Evolutionary conservation across 1,140 invertebrate species (phyloP).

Genomic region (Pygmarrhopalites habei): DNA sequence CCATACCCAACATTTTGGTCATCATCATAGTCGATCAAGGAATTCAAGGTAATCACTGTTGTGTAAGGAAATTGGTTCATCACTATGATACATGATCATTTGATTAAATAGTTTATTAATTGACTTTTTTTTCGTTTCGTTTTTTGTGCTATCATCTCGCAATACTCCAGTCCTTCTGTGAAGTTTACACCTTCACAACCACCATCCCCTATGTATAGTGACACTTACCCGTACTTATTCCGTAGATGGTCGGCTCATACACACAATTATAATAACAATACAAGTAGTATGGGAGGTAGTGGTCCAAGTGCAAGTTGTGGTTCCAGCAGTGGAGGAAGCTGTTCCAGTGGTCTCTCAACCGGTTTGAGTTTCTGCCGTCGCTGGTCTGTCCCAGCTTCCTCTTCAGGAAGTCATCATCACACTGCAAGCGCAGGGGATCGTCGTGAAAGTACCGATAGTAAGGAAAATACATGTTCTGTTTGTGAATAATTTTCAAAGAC

Average conservation of each 20-base stretch:
- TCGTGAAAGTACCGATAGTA: too few species aligned
- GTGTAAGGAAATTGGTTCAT: neutral
- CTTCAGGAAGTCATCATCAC: slow-evolving; percentile 17
- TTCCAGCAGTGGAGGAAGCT: neutral
- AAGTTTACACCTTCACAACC: slow-evolving; percentile 39
- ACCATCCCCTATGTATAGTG: slow-evolving; percentile 34
- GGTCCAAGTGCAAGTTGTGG: slow-evolving; percentile 13
- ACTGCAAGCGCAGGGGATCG: neutral
- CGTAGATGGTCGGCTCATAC: slow-evolving; percentile 39
- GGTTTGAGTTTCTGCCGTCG: slow-evolving; percentile 26
- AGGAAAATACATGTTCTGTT: too few species aligned
- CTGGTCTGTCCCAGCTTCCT: slow-evolving; percentile 35
- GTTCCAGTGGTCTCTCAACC: slow-evolving; percentile 1
- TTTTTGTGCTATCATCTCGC: too few species aligned
- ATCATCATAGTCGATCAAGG: slow-evolving; percentile 27
- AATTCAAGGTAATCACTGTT: slow-evolving; percentile 32
- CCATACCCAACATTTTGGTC: slow-evolving; percentile 32
- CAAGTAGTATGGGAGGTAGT: slow-evolving; percentile 18
- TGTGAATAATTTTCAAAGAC: too few species aligned
- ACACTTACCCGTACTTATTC: slow-evolving; percentile 34
- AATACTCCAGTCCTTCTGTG: slow-evolving; percentile 28
- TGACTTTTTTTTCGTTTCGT: too few species aligned
- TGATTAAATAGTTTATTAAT: too few species aligned
- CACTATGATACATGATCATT: too few species aligned
- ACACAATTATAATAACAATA: slow-evolving; percentile 29